Percentiles rank a stretch among this genome's conserved stretches.
Evolutionary conservation across 1,140 invertebrate genomes (phyloP).

Genomic region (Leucophenga varia): DNA sequence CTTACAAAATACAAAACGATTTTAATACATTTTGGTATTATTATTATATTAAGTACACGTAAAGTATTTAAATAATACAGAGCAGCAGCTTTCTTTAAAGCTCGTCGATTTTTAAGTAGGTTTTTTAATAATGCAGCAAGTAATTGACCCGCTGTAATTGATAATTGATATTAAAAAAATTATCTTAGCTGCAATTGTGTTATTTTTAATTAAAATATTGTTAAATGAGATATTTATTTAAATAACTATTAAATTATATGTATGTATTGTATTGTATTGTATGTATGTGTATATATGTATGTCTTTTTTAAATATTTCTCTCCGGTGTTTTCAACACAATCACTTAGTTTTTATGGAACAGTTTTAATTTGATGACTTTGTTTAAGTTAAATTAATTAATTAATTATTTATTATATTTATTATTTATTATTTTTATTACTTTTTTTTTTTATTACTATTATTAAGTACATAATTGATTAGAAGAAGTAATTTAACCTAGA

Average conservation of each 20-base stretch:
- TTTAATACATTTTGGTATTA: conserved; percentile 9
- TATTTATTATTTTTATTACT: conserved; percentile 13
- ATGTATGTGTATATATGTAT: conserved; percentile 35
- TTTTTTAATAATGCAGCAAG: neutral
- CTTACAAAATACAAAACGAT: conserved; percentile 23
- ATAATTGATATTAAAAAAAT: conserved; percentile 3
- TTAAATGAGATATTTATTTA: neutral
- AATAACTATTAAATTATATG: conserved; percentile 5
- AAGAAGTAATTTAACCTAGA: no score
- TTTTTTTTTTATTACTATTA: no score
- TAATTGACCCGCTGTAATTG: no score
- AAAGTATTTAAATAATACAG: conserved; percentile 9
- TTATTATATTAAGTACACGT: conserved; percentile 13
- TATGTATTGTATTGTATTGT: conserved; percentile 26
- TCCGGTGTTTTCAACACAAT: conserved; percentile 52
- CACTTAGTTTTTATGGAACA: conserved; percentile 39
- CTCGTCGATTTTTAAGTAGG: neutral
- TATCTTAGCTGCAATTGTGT: neutral
- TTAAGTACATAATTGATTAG: no score
- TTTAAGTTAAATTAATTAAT: conserved; percentile 13
- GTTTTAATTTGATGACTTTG: neutral
- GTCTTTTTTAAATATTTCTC: conserved; percentile 48
- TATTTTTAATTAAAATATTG: neutral
- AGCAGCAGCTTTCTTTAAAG: no score
- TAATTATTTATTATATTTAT: conserved; percentile 12